Evolutionary conservation across 2,113 vertebrate species (phyloP).

Genomic region (Noctilio leporinus): DNA sequence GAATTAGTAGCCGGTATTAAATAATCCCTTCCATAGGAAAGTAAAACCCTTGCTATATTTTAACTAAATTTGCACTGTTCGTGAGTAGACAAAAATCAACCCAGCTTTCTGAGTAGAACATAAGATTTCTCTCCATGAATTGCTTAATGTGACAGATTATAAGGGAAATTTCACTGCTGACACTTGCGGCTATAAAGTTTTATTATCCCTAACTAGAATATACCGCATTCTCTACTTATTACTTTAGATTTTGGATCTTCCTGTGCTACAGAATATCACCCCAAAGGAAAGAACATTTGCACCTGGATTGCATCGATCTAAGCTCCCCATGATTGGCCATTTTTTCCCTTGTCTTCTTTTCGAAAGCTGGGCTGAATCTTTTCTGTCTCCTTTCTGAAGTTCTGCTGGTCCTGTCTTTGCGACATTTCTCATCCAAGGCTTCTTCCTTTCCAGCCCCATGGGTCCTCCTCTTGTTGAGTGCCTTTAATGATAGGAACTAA

Average conservation of each 20-base stretch:
- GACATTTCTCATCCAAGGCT: not conserved
- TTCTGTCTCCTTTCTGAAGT: not conserved
- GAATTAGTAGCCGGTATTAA: constrained; percentile 25
- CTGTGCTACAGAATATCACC: not conserved
- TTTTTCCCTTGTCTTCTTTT: not conserved
- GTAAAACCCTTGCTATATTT: constrained; percentile 22
- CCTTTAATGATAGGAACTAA: not conserved
- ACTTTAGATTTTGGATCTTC: constrained; percentile 28
- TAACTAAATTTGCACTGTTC: not conserved
- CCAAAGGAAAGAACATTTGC: not conserved
- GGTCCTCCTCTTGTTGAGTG: not conserved
- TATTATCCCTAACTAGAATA: constrained; percentile 14
- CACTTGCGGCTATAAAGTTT: constrained; percentile 6
- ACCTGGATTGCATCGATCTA: not conserved
- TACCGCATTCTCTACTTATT: constrained; percentile 9
- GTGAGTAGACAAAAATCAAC: constrained; percentile 1
- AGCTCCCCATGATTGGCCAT: not conserved
- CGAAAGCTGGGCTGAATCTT: not conserved
- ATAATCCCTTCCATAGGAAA: constrained; percentile 2
- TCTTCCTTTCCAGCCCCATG: too few species aligned
- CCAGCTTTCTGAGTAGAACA: not conserved
- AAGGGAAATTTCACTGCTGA: constrained; percentile 12
- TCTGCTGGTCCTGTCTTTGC: accelerated
- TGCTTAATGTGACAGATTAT: constrained; percentile 22
- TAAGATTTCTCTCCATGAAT: constrained; percentile 26